Conservation (phyloP, 2,113 vertebrate species). For the Apaloderma vittatum region DNA sequence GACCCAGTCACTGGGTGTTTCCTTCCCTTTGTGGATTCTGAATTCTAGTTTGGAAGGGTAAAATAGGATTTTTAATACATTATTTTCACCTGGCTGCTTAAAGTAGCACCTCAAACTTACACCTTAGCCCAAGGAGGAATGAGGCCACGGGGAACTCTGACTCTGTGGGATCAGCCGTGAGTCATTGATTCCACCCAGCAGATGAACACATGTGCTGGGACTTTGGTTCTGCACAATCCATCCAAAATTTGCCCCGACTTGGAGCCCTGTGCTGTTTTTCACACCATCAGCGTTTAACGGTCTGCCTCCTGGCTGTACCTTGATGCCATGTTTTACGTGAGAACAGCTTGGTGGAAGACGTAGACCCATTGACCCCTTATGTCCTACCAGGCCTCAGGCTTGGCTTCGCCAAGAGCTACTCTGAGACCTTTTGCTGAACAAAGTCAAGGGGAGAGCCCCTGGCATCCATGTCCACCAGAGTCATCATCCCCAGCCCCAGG, state of each 20-base stretch:
- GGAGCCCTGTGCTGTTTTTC: background rate
- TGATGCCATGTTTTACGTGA: background rate
- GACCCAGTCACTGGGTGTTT: background rate
- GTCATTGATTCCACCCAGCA: background rate
- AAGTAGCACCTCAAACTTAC: background rate
- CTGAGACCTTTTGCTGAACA: background rate
- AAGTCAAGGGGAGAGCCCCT: background rate
- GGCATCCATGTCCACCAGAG: fast-evolving
- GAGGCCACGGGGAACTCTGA: fast-evolving
- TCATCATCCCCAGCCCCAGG: background rate
- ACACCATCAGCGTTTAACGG: background rate
- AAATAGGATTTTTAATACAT: background rate
- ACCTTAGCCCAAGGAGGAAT: background rate
- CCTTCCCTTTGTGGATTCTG: background rate
- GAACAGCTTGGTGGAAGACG: fast-evolving
- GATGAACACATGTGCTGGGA: background rate
- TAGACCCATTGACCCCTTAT: background rate
- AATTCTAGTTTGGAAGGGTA: background rate
- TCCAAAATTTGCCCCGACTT: background rate
- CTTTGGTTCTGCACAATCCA: background rate
- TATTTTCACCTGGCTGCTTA: background rate
- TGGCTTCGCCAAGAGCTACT: background rate
- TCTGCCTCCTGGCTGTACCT: background rate
- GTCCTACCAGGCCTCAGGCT: background rate
- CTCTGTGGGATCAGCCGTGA: background rate